These are phyloP conservation scores for Rhopalosiphum maidis DNA, from an alignment of 1,140 invertebrate species.

Conservation along the genomic window DNA sequence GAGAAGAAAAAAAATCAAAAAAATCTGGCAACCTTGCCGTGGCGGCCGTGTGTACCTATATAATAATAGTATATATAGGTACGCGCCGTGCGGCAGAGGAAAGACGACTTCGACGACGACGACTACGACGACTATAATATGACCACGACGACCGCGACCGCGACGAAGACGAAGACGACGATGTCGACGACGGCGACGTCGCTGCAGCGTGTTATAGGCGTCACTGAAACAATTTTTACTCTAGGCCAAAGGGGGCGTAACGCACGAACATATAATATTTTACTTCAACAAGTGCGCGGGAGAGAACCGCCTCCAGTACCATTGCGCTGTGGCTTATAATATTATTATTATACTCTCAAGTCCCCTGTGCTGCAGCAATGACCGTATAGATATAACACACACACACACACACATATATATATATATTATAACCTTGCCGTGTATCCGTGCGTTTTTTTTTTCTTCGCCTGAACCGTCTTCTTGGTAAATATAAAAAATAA, in stretches of 20 bases:
- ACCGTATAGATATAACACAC: neutral
- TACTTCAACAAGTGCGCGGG: conserved; percentile 55
- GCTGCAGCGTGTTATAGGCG: conserved; percentile 32
- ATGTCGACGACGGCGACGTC: conserved; percentile 15
- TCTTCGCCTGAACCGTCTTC: conserved; percentile 22
- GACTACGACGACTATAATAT: neutral
- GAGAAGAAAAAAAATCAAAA: conserved; percentile 15
- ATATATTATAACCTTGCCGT: conserved; percentile 14
- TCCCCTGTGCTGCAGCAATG: conserved; percentile 13
- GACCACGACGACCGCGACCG: neutral
- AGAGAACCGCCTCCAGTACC: conserved; percentile 57
- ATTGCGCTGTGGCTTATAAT: conserved; percentile 35
- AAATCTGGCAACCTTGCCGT: conserved; percentile 56
- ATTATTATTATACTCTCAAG: neutral
- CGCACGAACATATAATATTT: conserved; percentile 58
- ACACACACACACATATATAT: too few species aligned
- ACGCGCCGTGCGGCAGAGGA: neutral
- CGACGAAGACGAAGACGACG: neutral
- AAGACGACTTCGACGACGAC: neutral
- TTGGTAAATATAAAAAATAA: conserved; percentile 29
- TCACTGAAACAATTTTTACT: conserved; percentile 57
- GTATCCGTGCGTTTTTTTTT: conserved; percentile 35
- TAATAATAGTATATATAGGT: conserved; percentile 4
- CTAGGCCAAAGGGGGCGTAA: conserved; percentile 57
- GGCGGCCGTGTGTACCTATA: neutral